These are phyloP conservation scores for Beaufortia kweichowensis DNA, from an alignment of 2,113 vertebrate genomes.

Conservation along the genomic window DNA sequence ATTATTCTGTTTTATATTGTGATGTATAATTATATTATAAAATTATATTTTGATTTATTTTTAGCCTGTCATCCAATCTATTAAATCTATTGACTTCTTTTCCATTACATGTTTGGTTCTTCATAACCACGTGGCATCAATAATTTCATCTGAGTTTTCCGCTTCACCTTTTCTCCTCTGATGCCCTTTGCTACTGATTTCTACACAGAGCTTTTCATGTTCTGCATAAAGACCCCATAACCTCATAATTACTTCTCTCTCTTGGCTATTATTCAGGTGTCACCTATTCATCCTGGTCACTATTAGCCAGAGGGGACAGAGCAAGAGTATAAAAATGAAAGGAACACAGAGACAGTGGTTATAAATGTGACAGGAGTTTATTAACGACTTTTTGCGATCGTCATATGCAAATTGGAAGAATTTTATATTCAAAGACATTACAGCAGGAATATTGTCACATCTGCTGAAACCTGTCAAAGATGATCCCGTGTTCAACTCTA, in stretches of 20 bases:
- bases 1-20: too few species aligned
- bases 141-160: conserved; percentile 9
- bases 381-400: background rate
- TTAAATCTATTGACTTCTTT: background rate
- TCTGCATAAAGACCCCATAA: conserved; percentile 51
- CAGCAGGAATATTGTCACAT: conserved; percentile 22
- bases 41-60: too few species aligned
- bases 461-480: conserved; percentile 52
- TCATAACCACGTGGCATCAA: background rate
- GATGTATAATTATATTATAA: too few species aligned
- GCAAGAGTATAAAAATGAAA: conserved; percentile 21
- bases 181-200: conserved; percentile 27
- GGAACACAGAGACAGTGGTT: conserved; percentile 4
- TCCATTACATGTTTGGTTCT: background rate
- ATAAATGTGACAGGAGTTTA: background rate
- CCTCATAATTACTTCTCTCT: conserved; percentile 63
- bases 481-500: conserved; percentile 44
- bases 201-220: conserved; percentile 52
- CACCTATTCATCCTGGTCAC: conserved; percentile 50
- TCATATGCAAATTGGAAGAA: background rate
- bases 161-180: background rate
- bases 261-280: conserved; percentile 39
- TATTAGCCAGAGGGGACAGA: conserved; percentile 21
- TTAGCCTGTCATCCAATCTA: background rate
- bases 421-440: conserved; percentile 1